Evolutionary conservation across 1,140 invertebrate genomes (phyloP), one percentile per base, ranked within the genome.

Genomic region (Acyrthosiphon pisum): DNA sequence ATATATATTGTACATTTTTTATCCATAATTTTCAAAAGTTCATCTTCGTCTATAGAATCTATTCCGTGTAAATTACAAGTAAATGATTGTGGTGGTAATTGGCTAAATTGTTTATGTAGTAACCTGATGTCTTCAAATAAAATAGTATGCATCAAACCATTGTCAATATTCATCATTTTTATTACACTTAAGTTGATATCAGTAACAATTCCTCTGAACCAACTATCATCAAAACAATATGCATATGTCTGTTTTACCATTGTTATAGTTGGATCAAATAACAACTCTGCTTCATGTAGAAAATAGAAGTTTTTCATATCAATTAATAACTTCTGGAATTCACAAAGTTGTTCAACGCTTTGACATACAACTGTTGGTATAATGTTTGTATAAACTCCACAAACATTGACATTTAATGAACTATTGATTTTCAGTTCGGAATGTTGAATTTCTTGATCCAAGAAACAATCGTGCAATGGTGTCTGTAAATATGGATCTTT

Each of bases 291-390:
- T 30, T 93, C 68, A 30, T 93, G 26, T 3, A 84, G 18, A 30
- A 56, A 86, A 86, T 93, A 93, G n/a, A 86, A 93, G 2, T 53
- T 84, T 86, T 93, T 93, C 91, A 93, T 93, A 84, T 86, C 46
- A 50, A 9, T 30, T 50, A 86, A 41, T 44, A 93, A 20, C 44
- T 84, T 53, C 2, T 41, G 30, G 8, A 53, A 37, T 8, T 86
- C 48, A 3, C 53, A 14, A 50, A 37, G 44, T 86, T 53, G 37
- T 22, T 93, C 46, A 8, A 93, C 2, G 23, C 0, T 22, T 56
- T 86, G 91, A 41, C 91, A 93, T 46, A n/a, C 53, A n/a, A 93
- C 41, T 23, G 68, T 56, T 41, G 76, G 48, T 6, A 93, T 86
- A 44, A 53, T 20, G 56, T 44, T n/a, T 20, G 41, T 53, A 56